Base-by-base conservation (phyloP, 2,797 vertebrate genomes). In the Anguilla marmorata region DNA sequence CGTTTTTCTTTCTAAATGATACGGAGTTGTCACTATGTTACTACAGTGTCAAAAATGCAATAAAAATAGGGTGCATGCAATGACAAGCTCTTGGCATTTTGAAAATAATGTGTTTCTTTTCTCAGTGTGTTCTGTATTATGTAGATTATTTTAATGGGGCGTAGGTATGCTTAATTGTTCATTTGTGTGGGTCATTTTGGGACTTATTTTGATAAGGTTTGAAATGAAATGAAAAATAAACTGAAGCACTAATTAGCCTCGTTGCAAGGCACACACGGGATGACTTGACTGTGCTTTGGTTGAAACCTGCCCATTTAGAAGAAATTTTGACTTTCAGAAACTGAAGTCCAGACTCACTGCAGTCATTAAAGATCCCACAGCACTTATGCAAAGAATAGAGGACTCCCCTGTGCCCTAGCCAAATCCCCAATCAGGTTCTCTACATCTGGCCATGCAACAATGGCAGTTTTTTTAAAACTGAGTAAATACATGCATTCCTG, bases 181-280 rank as follows among this genome's bases (percentile, higher is more conserved):
- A 79, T 79, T 45, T 45, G 27, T 74, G 4, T 79, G 74, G 33
- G 74, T 21, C 30, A 79, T 41, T 41, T 79, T 37, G 12, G 33
- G 30, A 4, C 74, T 45, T 45, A 37, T 16, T 41, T 79, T 14
- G 37, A 79, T 41, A 79, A 79, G 33, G 33, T 19, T 79, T 45
- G 41, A 79, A 79, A 2, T 41, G 74, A 41, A 79, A 79, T 19
- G 9, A 79, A 79, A 79, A 79, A 79, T 16, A 79, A 76, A 76
- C 30, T 74, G 16, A 37, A 76, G 33, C 72, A 76, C 72, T 76
- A 37, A 76, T 37, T 76, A 19, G 74, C 33, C 33, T 79, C 33
- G 9, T 79, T 79, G 16, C 19, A 21, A 16, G 37, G 74, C 74
- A 79, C 74, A 79, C 33, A 45, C 6, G 37, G 74, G 74, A 79